Evolutionary conservation across 1,140 invertebrate genomes (phyloP).

Genomic region (Drosophila prosaltans): DNA sequence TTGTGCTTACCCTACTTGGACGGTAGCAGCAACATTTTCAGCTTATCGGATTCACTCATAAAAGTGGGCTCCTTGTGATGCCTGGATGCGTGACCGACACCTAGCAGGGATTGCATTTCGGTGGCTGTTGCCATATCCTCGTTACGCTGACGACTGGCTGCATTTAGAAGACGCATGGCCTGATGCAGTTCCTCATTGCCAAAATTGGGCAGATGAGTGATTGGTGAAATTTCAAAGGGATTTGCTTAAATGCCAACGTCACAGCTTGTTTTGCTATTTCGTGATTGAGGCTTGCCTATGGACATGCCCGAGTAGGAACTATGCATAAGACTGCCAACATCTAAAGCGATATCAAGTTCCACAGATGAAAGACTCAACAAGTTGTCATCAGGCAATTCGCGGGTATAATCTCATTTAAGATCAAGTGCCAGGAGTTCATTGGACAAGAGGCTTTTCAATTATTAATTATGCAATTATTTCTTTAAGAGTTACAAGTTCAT

Average conservation of each 20-base stretch:
- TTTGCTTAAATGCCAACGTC: constrained; percentile 86
- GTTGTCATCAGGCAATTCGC: constrained; percentile 44
- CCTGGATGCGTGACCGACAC: constrained; percentile 35
- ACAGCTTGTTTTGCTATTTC: constrained; percentile 83
- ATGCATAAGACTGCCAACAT: constrained; percentile 68
- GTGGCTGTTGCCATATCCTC: constrained; percentile 48
- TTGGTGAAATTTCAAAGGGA: constrained; percentile 86
- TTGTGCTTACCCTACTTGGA: constrained; percentile 64
- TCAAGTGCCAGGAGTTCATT: constrained; percentile 38
- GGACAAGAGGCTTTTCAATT: constrained; percentile 11
- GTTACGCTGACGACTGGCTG: constrained; percentile 65
- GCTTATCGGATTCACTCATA: constrained; percentile 83
- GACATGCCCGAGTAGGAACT: constrained; percentile 84
- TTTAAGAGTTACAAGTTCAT: too few species aligned
- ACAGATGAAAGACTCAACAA: constrained; percentile 63
- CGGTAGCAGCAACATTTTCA: constrained; percentile 83
- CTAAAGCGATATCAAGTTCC: constrained; percentile 61
- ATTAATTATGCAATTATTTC: too few species aligned
- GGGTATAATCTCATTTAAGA: constrained; percentile 58
- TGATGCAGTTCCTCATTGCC: constrained; percentile 75
- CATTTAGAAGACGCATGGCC: constrained; percentile 71
- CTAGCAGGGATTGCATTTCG: constrained; percentile 69
- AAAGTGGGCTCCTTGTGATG: constrained; percentile 67
- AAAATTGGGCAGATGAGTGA: constrained; percentile 78
- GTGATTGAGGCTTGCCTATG: constrained; percentile 84